A percentile compares a stretch with the other conserved stretches of the same genome.
These are phyloP conservation scores for Lydus trimaculatus DNA, from an alignment of 2,888 invertebrate species.

Conservation along the genomic window DNA sequence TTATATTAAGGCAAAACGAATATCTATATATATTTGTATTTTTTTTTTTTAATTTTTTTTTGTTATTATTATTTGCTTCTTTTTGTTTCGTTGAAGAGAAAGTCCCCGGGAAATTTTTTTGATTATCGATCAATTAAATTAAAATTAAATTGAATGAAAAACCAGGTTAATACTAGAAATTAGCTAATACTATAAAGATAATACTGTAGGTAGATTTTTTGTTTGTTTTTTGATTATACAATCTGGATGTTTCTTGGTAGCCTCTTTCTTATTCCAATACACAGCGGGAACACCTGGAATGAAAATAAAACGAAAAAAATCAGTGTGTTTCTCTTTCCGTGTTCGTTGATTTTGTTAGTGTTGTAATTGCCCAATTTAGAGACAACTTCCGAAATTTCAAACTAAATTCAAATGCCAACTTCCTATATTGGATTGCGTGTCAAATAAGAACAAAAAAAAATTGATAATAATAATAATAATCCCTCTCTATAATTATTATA, in stretches of 20 bases:
- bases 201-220: constrained; percentile 46
- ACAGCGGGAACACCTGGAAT: constrained; percentile 37
- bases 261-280: constrained; percentile 12
- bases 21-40: too few relatives aligned
- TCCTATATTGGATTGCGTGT: neutral
- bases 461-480: too few relatives aligned
- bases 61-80: too few relatives aligned
- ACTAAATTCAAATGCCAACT: neutral
- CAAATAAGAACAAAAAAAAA: neutral
- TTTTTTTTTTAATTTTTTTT: too few relatives aligned
- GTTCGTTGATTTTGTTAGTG: neutral
- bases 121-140: constrained; percentile 8
- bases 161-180: constrained; percentile 38
- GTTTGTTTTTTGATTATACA: constrained; percentile 31
- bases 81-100: neutral
- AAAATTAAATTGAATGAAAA: constrained; percentile 6
- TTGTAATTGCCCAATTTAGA: neutral
- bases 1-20: constrained; percentile 44
- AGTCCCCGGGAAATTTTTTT: neutral
- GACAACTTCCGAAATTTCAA: neutral
- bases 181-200: constrained; percentile 51
- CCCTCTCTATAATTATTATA: neutral
- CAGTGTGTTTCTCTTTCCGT: neutral
- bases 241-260: constrained; percentile 32
- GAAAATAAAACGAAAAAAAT: constrained; percentile 25